Evolutionary conservation across 2,797 vertebrate species (phyloP).

Genomic region (Etheostoma nigrum): DNA sequence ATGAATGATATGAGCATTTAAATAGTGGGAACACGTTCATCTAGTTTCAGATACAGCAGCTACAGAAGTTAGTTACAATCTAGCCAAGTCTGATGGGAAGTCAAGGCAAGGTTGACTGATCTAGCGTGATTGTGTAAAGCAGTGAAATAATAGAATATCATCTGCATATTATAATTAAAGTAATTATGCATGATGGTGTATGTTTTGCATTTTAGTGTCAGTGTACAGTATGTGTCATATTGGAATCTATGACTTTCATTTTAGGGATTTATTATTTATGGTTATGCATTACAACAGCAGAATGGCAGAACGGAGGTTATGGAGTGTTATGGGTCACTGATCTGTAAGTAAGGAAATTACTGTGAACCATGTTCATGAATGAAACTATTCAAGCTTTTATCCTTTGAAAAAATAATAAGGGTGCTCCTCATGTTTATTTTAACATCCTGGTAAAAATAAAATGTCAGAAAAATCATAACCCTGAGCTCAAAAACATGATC

Average conservation of each 20-base stretch:
- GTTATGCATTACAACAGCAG: neutral
- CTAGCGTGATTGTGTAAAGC: conserved; percentile 22
- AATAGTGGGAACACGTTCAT: conserved; percentile 23
- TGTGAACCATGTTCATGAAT: neutral
- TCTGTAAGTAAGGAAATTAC: neutral
- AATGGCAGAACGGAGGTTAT: neutral
- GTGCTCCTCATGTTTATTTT: neutral
- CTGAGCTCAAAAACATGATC: conserved; percentile 26
- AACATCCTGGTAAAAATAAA: neutral
- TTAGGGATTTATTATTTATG: neutral
- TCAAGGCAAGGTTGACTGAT: conserved; percentile 27
- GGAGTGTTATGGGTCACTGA: conserved; percentile 15
- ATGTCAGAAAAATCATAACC: conserved; percentile 20
- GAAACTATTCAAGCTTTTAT: neutral
- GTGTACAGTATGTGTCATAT: neutral
- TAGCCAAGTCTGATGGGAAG: conserved; percentile 12
- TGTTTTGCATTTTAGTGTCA: conserved; percentile 17
- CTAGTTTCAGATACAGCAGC: conserved; percentile 13
- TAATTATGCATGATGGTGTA: conserved; percentile 19
- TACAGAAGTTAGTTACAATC: conserved; percentile 32
- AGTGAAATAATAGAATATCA: conserved; percentile 29
- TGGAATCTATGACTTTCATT: conserved; percentile 11
- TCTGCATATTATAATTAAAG: conserved; percentile 28
- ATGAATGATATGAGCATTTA: conserved; percentile 6
- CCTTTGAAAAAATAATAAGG: too few species aligned